phyloP scores from a whole-genome alignment of 2,113 vertebrate genomes.

The Aleadryas rufinucha region DNA sequence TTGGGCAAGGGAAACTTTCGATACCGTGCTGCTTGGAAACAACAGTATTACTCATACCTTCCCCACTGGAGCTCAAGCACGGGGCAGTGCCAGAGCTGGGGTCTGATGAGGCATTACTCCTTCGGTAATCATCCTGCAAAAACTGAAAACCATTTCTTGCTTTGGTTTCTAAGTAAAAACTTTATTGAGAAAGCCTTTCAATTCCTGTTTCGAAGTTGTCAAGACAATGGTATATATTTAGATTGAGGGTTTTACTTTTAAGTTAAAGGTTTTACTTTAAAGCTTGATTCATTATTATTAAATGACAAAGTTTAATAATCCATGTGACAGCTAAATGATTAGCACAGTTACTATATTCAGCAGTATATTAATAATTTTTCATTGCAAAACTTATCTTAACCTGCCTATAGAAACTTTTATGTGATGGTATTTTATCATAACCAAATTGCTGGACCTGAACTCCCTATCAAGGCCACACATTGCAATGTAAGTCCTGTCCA shows the following conservation, averaged over 20 bases:
- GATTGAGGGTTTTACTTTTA: neutral
- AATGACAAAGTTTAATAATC: neutral
- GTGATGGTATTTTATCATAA: neutral
- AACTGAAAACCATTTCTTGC: neutral
- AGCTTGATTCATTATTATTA: neutral
- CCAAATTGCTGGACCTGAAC: neutral
- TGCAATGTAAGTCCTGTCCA: neutral
- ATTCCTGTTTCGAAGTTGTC: neutral
- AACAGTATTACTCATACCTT: neutral
- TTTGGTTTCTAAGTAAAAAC: neutral
- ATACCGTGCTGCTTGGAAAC: neutral
- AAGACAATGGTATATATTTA: neutral
- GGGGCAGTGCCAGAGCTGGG: neutral
- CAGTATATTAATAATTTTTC: neutral
- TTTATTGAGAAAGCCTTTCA: neutral
- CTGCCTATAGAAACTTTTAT: neutral
- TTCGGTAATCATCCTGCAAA: neutral
- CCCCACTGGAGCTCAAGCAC: neutral
- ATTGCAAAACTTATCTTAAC: neutral
- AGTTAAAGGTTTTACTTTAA: neutral
- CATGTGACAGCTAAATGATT: neutral
- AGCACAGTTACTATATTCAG: neutral
- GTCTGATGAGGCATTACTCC: neutral
- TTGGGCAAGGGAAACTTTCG: neutral
- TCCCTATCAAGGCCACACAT: fast-evolving